Evolutionary conservation across 2,113 vertebrate genomes (phyloP).

Genomic region (Sterrhoptilus dennistouni): DNA sequence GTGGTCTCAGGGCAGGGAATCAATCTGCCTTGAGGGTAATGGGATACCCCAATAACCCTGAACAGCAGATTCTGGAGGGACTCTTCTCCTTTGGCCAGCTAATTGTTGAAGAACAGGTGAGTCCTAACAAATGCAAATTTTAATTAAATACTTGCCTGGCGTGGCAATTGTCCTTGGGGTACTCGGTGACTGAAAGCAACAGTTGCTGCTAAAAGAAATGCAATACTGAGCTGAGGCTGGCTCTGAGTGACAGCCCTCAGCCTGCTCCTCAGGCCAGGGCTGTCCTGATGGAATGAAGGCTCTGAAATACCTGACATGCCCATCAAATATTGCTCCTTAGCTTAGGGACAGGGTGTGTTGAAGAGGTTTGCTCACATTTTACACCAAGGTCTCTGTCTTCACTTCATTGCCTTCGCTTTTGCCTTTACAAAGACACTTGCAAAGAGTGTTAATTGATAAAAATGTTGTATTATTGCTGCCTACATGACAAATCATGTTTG

Average conservation of each 20-base stretch:
- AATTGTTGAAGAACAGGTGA: not conserved
- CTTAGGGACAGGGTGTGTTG: not conserved
- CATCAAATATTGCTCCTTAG: not conserved
- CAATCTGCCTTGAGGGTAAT: not conserved
- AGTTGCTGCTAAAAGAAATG: not conserved
- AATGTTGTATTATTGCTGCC: not conserved
- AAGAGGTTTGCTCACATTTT: not conserved
- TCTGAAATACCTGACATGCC: not conserved
- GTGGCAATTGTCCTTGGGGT: not conserved
- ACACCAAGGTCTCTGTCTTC: not conserved
- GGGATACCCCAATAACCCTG: not conserved
- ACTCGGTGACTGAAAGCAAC: not conserved
- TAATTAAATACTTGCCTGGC: not conserved
- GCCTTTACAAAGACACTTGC: not conserved
- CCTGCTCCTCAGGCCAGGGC: not conserved
- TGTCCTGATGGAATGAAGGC: not conserved
- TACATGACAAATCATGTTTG: rapidly evolving
- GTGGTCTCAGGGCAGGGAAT: not conserved
- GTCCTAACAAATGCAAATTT: not conserved
- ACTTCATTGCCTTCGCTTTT: not conserved
- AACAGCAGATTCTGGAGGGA: not conserved
- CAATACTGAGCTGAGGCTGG: not conserved
- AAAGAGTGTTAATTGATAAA: not conserved
- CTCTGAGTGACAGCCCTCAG: not conserved
- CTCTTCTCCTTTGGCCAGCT: not conserved